phyloP scores from a whole-genome alignment of 2,113 vertebrate species.

The Gobio gobio region DNA sequence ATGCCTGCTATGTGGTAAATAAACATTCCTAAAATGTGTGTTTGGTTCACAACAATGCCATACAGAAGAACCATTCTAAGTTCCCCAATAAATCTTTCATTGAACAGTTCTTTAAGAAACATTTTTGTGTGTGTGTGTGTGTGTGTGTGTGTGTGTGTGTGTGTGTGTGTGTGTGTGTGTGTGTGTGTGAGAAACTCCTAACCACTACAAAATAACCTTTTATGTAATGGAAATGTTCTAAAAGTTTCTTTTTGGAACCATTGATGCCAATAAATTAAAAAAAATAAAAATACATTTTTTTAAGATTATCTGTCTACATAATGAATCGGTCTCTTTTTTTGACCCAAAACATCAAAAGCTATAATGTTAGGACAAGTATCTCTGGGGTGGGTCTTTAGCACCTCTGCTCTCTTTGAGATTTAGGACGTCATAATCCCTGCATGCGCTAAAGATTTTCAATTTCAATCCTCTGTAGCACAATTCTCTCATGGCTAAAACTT shows the following conservation, averaged over 20 bases:
- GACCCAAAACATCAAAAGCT: slow-evolving; percentile 5
- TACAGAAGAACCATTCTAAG: background rate
- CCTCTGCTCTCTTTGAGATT: background rate
- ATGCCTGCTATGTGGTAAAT: slow-evolving; percentile 37
- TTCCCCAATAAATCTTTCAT: background rate
- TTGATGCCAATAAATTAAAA: background rate
- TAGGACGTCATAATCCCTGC: background rate
- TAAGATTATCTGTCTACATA: slow-evolving; percentile 45
- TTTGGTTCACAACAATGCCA: background rate
- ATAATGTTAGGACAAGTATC: slow-evolving; percentile 26
- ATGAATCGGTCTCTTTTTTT: background rate
- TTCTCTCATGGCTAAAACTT: too few relatives aligned
- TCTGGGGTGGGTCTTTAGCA: background rate
- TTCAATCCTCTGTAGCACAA: background rate
- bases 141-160: too few relatives aligned
- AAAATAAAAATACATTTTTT: background rate
- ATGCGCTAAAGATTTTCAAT: background rate
- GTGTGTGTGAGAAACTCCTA: too few relatives aligned
- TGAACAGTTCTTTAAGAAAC: too few relatives aligned
- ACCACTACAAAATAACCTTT: background rate
- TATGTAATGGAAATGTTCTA: background rate
- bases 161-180: too few relatives aligned
- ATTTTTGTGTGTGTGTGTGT: too few relatives aligned
- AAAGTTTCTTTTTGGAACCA: background rate
- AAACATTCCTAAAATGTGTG: background rate